These are phyloP conservation scores for Tetranychus cinnabarinus DNA, from an alignment of 1,140 invertebrate genomes.

Conservation along the genomic window DNA sequence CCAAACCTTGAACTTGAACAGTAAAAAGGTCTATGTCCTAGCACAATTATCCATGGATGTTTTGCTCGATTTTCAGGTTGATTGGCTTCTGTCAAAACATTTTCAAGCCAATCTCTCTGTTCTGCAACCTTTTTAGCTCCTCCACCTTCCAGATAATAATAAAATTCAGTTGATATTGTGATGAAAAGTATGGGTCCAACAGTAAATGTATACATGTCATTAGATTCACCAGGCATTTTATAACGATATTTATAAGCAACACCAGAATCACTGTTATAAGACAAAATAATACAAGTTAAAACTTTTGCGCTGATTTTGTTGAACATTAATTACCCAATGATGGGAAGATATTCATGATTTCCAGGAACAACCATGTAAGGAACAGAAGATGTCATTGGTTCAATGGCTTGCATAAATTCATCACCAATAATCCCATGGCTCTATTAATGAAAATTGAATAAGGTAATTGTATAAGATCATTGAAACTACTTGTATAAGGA, in stretches of 20 bases:
- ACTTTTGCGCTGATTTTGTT: neutral
- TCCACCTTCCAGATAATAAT: conserved; percentile 41
- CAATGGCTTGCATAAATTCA: conserved; percentile 69
- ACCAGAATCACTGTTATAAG: neutral
- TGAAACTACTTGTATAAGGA: neutral
- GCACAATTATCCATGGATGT: conserved; percentile 76
- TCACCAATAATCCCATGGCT: conserved; percentile 31
- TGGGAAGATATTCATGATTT: conserved; percentile 46
- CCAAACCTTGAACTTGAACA: conserved; percentile 37
- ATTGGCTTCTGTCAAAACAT: conserved; percentile 42
- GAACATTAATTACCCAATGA: neutral
- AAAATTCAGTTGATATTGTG: conserved; percentile 74
- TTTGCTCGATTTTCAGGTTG: conserved; percentile 31
- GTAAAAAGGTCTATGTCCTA: conserved; percentile 91
- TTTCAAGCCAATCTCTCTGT: conserved; percentile 69
- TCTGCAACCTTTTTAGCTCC: conserved; percentile 20
- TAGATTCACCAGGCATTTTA: conserved; percentile 47
- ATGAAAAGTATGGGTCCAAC: conserved; percentile 76
- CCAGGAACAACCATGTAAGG: conserved; percentile 80
- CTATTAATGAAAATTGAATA: neutral
- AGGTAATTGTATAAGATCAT: neutral
- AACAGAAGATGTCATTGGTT: conserved; percentile 56
- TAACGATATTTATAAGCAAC: conserved; percentile 4
- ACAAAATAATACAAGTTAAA: neutral
- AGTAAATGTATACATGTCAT: conserved; percentile 64